Evolutionary conservation across 2,888 invertebrate genomes (phyloP).

Genomic region (Dicycla oo): DNA sequence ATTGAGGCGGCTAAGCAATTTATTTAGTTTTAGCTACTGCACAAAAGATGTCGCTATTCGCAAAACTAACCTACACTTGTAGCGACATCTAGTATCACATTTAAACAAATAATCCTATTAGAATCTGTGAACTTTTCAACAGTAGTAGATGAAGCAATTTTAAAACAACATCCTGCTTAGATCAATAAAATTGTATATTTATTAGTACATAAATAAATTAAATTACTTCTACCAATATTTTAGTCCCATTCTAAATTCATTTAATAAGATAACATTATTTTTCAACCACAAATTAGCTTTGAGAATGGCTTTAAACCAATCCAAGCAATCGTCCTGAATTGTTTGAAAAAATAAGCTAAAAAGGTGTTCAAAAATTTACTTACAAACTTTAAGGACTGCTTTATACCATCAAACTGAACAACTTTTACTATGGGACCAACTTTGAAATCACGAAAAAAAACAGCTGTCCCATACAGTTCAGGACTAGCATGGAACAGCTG

Average conservation of each 20-base stretch:
- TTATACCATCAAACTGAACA: too few relatives aligned
- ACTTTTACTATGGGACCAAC: too few relatives aligned
- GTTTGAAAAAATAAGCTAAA: background rate
- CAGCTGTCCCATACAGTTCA: too few relatives aligned
- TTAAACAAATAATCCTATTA: background rate
- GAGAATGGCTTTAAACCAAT: conserved; percentile 4
- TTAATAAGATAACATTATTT: conserved; percentile 5
- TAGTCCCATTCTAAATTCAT: conserved; percentile 28
- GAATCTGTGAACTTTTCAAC: background rate
- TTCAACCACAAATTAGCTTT: background rate
- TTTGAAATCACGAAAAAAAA: too few relatives aligned
- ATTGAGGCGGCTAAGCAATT: background rate
- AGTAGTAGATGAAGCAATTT: background rate
- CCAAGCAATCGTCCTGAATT: background rate
- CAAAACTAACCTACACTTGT: accelerated
- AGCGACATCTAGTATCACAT: conserved; percentile 13
- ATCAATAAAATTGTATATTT: conserved; percentile 34
- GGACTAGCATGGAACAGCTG: too few relatives aligned
- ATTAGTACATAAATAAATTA: conserved; percentile 17
- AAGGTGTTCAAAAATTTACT: too few relatives aligned
- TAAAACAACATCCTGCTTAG: conserved; percentile 5
- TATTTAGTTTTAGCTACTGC: conserved; percentile 63
- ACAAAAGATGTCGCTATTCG: conserved; percentile 65
- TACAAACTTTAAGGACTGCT: too few relatives aligned
- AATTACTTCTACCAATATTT: conserved; percentile 29